Percentiles rank a stretch among this genome's conserved stretches.
phyloP scores from a whole-genome alignment of 2,113 vertebrate species.

The Otolemur garnettii region DNA sequence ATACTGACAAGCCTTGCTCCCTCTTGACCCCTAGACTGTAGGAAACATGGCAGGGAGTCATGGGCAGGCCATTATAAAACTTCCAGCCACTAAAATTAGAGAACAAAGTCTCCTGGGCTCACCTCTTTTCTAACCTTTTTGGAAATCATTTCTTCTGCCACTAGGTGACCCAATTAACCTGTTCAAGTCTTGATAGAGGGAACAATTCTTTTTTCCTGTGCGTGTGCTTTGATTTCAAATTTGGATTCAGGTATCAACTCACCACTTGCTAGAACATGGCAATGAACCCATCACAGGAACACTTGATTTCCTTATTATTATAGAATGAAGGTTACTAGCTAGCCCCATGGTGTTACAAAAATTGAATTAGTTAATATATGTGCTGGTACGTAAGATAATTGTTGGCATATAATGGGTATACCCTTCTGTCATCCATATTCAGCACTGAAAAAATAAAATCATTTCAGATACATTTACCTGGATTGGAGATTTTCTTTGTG shows the following conservation, averaged over 20 bases:
- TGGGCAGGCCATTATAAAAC: neutral
- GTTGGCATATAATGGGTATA: neutral
- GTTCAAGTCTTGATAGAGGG: neutral
- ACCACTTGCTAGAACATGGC: neutral
- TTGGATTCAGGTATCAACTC: neutral
- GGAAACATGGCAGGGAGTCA: neutral
- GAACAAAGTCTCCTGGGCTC: neutral
- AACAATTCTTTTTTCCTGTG: neutral
- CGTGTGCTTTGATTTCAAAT: neutral
- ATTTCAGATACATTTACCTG: neutral
- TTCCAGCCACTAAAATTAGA: neutral
- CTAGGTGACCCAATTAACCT: neutral
- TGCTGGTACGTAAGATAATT: neutral
- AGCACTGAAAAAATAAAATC: neutral
- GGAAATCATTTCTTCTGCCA: neutral
- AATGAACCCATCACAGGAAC: neutral
- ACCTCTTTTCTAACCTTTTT: neutral
- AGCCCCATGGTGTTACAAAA: neutral
- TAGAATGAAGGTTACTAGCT: neutral
- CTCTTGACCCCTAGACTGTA: neutral
- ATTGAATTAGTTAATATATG: neutral
- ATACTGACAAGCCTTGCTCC: neutral
- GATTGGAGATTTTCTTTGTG: neutral
- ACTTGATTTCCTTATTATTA: neutral
- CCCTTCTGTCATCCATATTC: neutral